Evolutionary conservation across 2,888 invertebrate genomes (phyloP).

Genomic region (Himalopsyche kuldschensis): DNA sequence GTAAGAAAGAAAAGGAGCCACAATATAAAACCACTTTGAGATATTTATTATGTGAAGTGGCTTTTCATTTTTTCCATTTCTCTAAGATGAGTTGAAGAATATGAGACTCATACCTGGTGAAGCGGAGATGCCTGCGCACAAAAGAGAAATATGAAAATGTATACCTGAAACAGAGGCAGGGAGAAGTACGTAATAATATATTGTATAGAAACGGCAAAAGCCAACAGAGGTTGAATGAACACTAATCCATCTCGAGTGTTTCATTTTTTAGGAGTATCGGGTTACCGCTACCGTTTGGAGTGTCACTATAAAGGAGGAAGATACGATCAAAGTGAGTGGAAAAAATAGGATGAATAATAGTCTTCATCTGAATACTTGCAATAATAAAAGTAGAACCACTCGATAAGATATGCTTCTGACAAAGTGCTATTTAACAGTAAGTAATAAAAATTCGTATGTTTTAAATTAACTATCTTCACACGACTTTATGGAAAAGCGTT

Average conservation of each 20-base stretch:
- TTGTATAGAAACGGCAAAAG: neutral
- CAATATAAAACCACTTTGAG: neutral
- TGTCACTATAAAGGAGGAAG: neutral
- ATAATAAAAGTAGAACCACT: neutral
- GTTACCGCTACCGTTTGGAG: slow-evolving; percentile 10
- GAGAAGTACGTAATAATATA: neutral
- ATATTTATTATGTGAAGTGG: neutral
- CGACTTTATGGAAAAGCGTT: no score
- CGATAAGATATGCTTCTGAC: neutral
- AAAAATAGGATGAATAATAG: neutral
- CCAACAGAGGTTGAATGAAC: neutral
- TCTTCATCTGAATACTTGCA: neutral
- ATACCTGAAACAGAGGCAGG: neutral
- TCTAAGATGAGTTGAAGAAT: neutral
- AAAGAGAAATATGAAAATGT: neutral
- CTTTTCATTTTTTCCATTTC: neutral
- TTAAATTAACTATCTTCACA: no score
- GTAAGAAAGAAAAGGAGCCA: neutral
- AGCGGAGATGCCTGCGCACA: neutral
- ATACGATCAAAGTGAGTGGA: slow-evolving; percentile 9
- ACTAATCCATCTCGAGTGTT: slow-evolving; percentile 9
- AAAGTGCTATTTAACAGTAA: neutral
- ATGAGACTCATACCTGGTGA: neutral
- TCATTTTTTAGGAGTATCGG: slow-evolving; percentile 18
- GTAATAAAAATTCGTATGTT: no score